A percentile compares a stretch with the other conserved stretches of the same genome.
Evolutionary conservation across 2,113 vertebrate species (phyloP).

Genomic region (Cavia aperea): DNA sequence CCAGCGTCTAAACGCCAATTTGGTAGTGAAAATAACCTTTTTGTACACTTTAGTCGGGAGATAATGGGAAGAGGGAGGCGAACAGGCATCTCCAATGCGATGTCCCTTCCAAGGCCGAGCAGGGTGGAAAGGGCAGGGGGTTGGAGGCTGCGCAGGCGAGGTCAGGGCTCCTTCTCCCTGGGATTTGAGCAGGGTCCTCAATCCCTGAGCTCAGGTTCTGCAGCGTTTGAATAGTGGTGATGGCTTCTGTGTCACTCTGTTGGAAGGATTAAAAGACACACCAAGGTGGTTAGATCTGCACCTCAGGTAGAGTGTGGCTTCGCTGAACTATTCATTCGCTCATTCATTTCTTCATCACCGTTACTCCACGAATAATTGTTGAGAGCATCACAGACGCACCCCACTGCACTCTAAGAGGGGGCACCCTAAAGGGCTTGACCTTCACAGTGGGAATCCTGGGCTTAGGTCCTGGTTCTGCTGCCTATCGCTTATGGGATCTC

Average conservation of each 20-base stretch:
- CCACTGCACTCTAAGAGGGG: fast-evolving
- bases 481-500: too few relatives aligned
- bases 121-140: not conserved
- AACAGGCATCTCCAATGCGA: not conserved
- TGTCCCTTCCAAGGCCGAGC: not conserved
- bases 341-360: not conserved
- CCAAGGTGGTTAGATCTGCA: not conserved
- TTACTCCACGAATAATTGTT: not conserved
- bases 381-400: not conserved
- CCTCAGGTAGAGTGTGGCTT: not conserved
- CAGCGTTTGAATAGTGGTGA: not conserved
- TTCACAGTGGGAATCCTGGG: not conserved
- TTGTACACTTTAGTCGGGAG: slow-evolving; percentile 1
- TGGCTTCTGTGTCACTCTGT: not conserved
- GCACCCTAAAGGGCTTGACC: too few relatives aligned
- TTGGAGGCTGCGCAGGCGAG: not conserved
- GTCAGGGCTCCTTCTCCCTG: not conserved
- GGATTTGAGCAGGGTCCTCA: not conserved
- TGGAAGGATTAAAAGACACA: not conserved
- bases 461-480: not conserved
- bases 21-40: slow-evolving; percentile 48
- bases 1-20: slow-evolving; percentile 56
- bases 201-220: not conserved
- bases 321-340: fast-evolving
- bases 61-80: slow-evolving; percentile 12